phyloP scores from a whole-genome alignment of 2,888 invertebrate species.

The Plutella xylostella region DNA sequence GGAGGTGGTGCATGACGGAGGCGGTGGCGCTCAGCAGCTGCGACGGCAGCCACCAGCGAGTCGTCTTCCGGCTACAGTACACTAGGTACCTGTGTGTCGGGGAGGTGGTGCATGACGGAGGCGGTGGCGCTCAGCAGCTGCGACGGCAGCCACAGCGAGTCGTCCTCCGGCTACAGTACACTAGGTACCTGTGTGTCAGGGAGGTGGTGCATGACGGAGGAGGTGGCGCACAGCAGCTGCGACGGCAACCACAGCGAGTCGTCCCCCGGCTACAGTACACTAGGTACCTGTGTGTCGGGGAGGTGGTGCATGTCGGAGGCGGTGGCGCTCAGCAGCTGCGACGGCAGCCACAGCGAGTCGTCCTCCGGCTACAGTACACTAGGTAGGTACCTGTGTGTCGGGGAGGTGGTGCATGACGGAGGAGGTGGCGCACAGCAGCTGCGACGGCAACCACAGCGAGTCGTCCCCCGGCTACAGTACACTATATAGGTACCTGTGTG shows the following conservation, averaged over 20 bases:
- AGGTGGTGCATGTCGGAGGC: conserved; percentile 82
- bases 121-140: conserved; percentile 89
- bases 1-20: conserved; percentile 81
- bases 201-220: conserved; percentile 80
- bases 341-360: conserved; percentile 92
- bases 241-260: conserved; percentile 94
- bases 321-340: conserved; percentile 89
- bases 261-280: conserved; percentile 92
- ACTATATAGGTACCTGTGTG: conserved; percentile 90
- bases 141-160: conserved; percentile 92
- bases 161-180: conserved; percentile 93
- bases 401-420: conserved; percentile 84
- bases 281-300: conserved; percentile 92
- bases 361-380: conserved; percentile 94
- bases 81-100: conserved; percentile 93
- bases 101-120: conserved; percentile 81
- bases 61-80: conserved; percentile 94
- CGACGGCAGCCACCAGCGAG: conserved; percentile 91
- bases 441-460: conserved; percentile 92
- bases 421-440: conserved; percentile 87
- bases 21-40: conserved; percentile 89
- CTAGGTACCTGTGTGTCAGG: conserved; percentile 94
- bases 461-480: conserved; percentile 94
- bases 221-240: conserved; percentile 88
- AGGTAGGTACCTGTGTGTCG: conserved; percentile 92